phyloP scores from a whole-genome alignment of 2,797 vertebrate species.

The Enoplosus armatus region DNA sequence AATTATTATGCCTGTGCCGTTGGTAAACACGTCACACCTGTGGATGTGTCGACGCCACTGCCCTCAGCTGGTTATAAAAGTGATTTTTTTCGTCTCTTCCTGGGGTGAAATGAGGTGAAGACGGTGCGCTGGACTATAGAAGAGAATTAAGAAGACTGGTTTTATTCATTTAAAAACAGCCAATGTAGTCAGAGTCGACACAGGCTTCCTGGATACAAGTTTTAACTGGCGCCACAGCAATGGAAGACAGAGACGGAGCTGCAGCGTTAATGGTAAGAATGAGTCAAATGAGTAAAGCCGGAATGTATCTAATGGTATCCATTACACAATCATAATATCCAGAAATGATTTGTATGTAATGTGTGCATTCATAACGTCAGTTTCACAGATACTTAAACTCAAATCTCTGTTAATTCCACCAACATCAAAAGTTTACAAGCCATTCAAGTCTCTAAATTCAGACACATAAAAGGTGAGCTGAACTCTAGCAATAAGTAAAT shows the following conservation, averaged over 20 bases:
- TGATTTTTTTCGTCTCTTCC: background rate
- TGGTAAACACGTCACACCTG: background rate
- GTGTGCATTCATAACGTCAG: background rate
- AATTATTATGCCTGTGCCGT: constrained; percentile 41
- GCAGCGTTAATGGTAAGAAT: background rate
- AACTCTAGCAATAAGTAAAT: background rate
- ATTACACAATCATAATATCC: constrained; percentile 1
- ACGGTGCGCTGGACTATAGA: background rate
- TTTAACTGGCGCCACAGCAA: background rate
- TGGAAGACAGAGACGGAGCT: background rate
- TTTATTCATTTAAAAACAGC: background rate
- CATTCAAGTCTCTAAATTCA: background rate
- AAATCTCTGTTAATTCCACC: background rate
- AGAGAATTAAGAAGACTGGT: background rate
- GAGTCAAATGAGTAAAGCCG: background rate
- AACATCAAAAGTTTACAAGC: background rate
- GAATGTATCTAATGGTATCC: too few relatives aligned
- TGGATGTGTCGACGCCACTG: background rate
- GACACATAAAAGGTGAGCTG: background rate
- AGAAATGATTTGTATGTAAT: background rate
- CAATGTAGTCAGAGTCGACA: too few relatives aligned
- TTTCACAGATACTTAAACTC: background rate
- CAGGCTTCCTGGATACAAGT: background rate
- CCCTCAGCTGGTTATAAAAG: constrained; percentile 5
- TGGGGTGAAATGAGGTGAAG: background rate